Percentiles rank a stretch among this genome's conserved stretches.
phyloP scores from a whole-genome alignment of 2,797 vertebrate genomes.

The Synaphobranchus kaupii region DNA sequence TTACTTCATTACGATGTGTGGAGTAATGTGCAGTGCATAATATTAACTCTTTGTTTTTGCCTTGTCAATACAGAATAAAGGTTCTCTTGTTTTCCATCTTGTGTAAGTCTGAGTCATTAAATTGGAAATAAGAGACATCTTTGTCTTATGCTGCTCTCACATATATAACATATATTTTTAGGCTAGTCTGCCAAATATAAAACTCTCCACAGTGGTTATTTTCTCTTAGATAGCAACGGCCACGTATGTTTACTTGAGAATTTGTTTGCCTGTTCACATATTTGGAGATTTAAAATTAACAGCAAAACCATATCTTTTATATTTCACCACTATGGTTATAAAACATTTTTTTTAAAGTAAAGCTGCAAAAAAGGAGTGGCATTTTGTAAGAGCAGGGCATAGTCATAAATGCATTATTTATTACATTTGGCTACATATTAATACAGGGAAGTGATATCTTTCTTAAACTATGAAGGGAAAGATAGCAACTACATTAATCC shows the following conservation, averaged over 20 bases:
- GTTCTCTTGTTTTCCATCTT: constrained; percentile 55
- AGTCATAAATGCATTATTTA: constrained; percentile 75
- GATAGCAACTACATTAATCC: constrained; percentile 69
- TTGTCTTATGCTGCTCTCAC: constrained; percentile 59
- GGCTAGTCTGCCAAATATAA: constrained; percentile 48
- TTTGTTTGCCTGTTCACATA: constrained; percentile 33
- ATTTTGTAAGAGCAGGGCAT: constrained; percentile 3
- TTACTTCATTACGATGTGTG: constrained; percentile 42
- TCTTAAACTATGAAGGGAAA: constrained; percentile 67
- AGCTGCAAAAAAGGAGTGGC: not conserved
- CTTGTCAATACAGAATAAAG: constrained; percentile 53
- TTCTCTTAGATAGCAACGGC: constrained; percentile 30
- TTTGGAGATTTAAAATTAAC: constrained; percentile 5
- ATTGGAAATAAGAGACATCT: constrained; percentile 61
- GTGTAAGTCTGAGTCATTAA: constrained; percentile 49
- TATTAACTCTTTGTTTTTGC: constrained; percentile 58
- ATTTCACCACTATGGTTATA: not conserved
- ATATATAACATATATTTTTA: constrained; percentile 40
- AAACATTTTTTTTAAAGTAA: not conserved
- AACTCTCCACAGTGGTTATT: constrained; percentile 44
- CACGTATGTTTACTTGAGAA: constrained; percentile 25
- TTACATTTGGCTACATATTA: constrained; percentile 72
- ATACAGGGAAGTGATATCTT: constrained; percentile 64
- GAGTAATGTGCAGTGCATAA: constrained; percentile 46
- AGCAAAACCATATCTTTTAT: not conserved